Evolutionary conservation across 2,797 vertebrate species (phyloP), one percentile per base, ranked within the genome.

Genomic region (Gallinago stenura): DNA sequence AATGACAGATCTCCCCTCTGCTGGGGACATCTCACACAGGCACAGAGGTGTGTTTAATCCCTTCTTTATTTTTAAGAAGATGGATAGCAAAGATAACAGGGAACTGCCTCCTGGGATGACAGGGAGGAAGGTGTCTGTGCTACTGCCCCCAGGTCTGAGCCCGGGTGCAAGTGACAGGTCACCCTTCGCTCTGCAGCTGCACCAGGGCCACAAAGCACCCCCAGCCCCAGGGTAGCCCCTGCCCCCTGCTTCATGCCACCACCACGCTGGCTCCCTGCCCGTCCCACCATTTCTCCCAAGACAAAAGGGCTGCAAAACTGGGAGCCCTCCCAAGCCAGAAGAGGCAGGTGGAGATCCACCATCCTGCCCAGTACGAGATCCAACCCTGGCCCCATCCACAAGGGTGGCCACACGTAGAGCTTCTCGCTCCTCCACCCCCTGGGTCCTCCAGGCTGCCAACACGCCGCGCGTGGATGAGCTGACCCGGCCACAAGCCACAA

Each of bases 381-480:
- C 37, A 39, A 13, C 37, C 37, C 37, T 39, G 37, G 37, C 37
- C 37, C 37, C 5, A 39, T 39, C 37, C 37, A 41, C 41, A 41
- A 17, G 14, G 7, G 21, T 9, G 31, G 33, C 45, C 62, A 33
- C 77, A 39, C 2, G 1, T 3, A 6, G n/a, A 57, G 20, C 66
- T 58, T 37, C 84, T 39, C 4, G 1, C 64, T 33, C 35, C 84
- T 20, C 14, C 91, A 33, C 71, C 10, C 5, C 68, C 87, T 6
- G 58, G n/a, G 19, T 20, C 46, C 4, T 17, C 30, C 64, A 48
- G 1, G 1, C 82, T 26, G 39, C 76, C 15, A 12, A 14, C 39
- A 26, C 4, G 1, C 2, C 7, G 64, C 33, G 3, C 9, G 6
- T 0, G 5, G 65, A 2, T 10, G 77, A 26, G 15, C 19, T 4